Base-by-base conservation (phyloP, 2,113 vertebrate genomes). In the Procavia capensis region DNA sequence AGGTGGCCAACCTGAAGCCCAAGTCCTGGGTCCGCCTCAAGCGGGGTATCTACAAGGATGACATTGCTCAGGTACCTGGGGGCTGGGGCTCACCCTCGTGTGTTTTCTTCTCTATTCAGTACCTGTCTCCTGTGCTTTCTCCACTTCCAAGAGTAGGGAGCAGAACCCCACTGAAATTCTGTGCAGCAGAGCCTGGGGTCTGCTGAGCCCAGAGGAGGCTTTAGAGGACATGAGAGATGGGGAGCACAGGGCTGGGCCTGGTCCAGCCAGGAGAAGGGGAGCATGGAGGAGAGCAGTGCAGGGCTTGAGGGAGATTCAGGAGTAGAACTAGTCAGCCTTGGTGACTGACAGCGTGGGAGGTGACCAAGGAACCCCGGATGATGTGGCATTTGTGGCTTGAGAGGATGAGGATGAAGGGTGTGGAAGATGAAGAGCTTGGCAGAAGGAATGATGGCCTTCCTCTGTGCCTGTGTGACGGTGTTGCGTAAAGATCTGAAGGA, bases 1-100 rank as follows among this genome's bases (percentile, higher is more conserved):
- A 99, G 97, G 99, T 99, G 74, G 99, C 99, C 91, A 99, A 99
- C 97, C 99, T 99, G 84, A 99, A 99, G 59, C 99, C 99, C 27
- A 99, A 99, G 88, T 99, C 99, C 63, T 99, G 99, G 99, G 99
- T 99, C 72, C 98, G 99, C 0, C 99, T 99, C 85, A 99, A 99
- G 96, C 98, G 99, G 79, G 99, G 99, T 70, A 99, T 99, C 93
- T 99, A 99, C 98, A 99, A 99, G 96, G 99, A 99, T 0, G 99
- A 99, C 98, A 99, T 99, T 0, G 99, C 99, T 29, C 99, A 99
- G 99, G 99, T 99, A 74, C 57, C 20, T 2, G 22, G 47, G 6
- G 17, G 45, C 24, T 6, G 1, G 54, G 54, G 36, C 24, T 45
- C 31, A 4, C 1, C 0, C 19, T 24, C 20, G 29, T 39, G 9